Evolutionary conservation across 2,797 vertebrate genomes (phyloP).

Genomic region (Danio albolineatus): DNA sequence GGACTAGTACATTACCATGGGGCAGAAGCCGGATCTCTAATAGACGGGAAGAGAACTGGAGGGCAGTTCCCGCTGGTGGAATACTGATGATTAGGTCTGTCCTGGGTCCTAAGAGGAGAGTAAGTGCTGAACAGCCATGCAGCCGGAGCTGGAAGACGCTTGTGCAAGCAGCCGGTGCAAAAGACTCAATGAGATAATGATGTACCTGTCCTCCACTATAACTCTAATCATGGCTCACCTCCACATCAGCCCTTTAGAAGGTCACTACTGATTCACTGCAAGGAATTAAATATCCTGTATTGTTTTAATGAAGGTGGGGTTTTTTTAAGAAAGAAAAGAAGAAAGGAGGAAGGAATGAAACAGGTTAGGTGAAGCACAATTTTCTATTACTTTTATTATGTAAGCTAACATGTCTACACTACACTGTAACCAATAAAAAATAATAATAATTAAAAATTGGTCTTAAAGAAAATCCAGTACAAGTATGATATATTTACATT

Average conservation of each 20-base stretch:
- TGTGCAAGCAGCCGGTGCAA: slow-evolving; percentile 74
- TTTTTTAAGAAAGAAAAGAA: slow-evolving; percentile 35
- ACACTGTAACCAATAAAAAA: no score
- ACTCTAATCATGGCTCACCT: slow-evolving; percentile 83
- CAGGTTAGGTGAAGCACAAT: background rate
- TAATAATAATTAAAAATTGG: no score
- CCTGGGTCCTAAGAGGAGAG: slow-evolving; percentile 76
- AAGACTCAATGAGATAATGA: slow-evolving; percentile 83
- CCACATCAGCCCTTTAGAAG: slow-evolving; percentile 77
- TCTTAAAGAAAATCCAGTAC: no score
- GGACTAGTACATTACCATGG: slow-evolving; percentile 70
- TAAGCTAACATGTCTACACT: background rate
- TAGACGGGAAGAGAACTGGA: slow-evolving; percentile 70
- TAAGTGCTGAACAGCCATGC: slow-evolving; percentile 42
- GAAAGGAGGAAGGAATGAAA: background rate
- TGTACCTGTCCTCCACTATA: slow-evolving; percentile 85
- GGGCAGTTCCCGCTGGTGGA: slow-evolving; percentile 77
- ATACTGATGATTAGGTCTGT: slow-evolving; percentile 81
- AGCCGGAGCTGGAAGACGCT: slow-evolving; percentile 70
- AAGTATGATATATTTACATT: no score
- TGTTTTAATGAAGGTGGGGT: slow-evolving; percentile 78
- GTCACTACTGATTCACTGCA: slow-evolving; percentile 78
- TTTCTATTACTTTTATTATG: background rate
- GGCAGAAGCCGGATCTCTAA: slow-evolving; percentile 71
- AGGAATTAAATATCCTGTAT: slow-evolving; percentile 76